Percentiles rank a stretch among this genome's conserved stretches.
Conservation (phyloP, 2,113 vertebrate species). For the Struthidea cinerea region DNA sequence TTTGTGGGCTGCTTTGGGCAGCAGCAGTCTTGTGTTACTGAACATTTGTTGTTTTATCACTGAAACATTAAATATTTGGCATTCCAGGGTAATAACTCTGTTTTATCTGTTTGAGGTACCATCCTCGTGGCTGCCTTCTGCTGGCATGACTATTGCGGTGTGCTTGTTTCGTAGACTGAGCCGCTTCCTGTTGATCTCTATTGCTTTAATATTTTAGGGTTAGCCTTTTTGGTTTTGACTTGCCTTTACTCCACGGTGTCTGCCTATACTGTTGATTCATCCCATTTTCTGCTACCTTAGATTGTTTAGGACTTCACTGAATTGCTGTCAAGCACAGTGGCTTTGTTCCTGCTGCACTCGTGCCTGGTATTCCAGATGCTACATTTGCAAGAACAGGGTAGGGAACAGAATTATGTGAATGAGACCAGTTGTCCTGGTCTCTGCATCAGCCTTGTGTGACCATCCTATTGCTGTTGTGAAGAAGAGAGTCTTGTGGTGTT, state of each 20-base stretch:
- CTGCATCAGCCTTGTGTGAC: not conserved
- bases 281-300: not conserved
- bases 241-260: not conserved
- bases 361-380: not conserved
- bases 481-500: not conserved
- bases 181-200: not conserved
- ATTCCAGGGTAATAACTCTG: not conserved
- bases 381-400: not conserved
- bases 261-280: not conserved
- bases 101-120: not conserved
- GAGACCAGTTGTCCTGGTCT: not conserved
- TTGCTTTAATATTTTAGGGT: not conserved
- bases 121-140: not conserved
- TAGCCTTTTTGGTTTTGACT: not conserved
- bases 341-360: not conserved
- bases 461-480: not conserved
- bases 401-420: not conserved
- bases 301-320: not conserved
- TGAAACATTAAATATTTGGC: constrained; percentile 6
- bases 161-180: not conserved
- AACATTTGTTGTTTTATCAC: constrained; percentile 36
- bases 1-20: constrained; percentile 25
- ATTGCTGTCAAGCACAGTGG: not conserved
- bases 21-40: not conserved
- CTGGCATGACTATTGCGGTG: not conserved